Evolutionary conservation across 1,140 invertebrate species (phyloP), one percentile per base, ranked within the genome.

Genomic region (Andrena cerasifolii): DNA sequence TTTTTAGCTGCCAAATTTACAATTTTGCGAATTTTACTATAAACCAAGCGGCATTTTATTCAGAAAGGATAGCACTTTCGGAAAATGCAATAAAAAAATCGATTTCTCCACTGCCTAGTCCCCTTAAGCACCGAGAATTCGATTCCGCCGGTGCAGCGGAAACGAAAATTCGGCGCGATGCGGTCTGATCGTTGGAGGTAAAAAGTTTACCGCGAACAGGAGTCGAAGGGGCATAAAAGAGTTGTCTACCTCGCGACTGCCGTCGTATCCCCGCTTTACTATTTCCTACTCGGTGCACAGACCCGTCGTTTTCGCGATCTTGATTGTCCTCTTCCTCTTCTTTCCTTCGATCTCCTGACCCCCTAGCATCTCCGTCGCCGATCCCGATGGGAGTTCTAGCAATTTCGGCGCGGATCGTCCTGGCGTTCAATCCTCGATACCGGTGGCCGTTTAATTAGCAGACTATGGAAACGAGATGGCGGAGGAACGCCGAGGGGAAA

Each of bases 221-320:
- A 76, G 56, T 78, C 53, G 77, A 85, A 79, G 72, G 79, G 75
- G 54, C 79, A 86, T 86, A 87, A 88, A 88, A 88, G 78, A 81
- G 81, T 88, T 81, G 84, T 87, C 78, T 86, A 71, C 63, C 70
- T 87, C 73, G 70, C 76, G 82, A 86, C 74, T 81, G 72, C 36
- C 75, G 63, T 45, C 77, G 70, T 86, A 79, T 86, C 62, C 59
- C 8, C 45, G 67, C 71, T 58, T 82, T 81, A 85, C 79, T 84
- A 88, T 88, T 88, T 88, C 71, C 76, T 77, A 81, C 58, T 59
- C 71, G 68, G 61, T 71, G 82, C 70, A 26, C 70, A 66, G 71
- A 85, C 33, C 85, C 63, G 66, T 87, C 62, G 72, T 70, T 58
- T 71, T 78, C 58, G 12, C 24, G 31, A 62, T 83, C 26, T 56